Evolutionary conservation across 2,797 vertebrate species (phyloP).

Genomic region (Hyperoplus lanceolatus): DNA sequence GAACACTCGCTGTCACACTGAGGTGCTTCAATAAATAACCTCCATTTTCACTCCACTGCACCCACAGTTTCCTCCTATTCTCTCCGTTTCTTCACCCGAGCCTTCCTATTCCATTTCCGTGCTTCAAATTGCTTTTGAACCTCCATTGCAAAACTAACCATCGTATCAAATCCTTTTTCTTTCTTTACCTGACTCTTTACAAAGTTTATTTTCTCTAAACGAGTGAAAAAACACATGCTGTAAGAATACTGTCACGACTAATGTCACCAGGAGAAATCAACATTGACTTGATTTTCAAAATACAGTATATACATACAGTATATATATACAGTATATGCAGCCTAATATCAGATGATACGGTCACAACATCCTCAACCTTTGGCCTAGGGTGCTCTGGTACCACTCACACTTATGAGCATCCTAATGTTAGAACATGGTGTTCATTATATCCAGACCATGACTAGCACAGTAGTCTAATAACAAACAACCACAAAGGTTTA

Average conservation of each 20-base stretch:
- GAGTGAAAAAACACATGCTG: neutral
- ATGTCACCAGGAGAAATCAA: neutral
- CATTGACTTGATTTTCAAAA: too few relatives aligned
- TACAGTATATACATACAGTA: too few relatives aligned
- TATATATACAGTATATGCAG: too few relatives aligned
- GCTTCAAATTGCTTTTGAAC: constrained; percentile 47
- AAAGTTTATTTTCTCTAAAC: neutral
- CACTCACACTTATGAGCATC: too few relatives aligned
- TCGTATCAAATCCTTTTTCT: constrained; percentile 21
- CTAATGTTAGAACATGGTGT: too few relatives aligned
- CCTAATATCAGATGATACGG: too few relatives aligned
- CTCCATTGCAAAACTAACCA: neutral
- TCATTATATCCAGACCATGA: too few relatives aligned
- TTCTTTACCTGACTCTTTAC: neutral
- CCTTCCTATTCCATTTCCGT: constrained; percentile 1
- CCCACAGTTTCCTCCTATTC: constrained; percentile 17
- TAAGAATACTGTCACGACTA: neutral
- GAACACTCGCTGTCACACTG: constrained; percentile 40
- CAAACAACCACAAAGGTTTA: too few relatives aligned
- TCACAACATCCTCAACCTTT: too few relatives aligned
- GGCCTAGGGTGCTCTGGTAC: too few relatives aligned
- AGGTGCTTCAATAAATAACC: constrained; percentile 39
- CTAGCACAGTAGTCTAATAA: too few relatives aligned
- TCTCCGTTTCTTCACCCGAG: neutral
- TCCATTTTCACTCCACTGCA: constrained; percentile 31